These are phyloP conservation scores for Apis cerana DNA, from an alignment of 1,140 invertebrate species.

Conservation along the genomic window DNA sequence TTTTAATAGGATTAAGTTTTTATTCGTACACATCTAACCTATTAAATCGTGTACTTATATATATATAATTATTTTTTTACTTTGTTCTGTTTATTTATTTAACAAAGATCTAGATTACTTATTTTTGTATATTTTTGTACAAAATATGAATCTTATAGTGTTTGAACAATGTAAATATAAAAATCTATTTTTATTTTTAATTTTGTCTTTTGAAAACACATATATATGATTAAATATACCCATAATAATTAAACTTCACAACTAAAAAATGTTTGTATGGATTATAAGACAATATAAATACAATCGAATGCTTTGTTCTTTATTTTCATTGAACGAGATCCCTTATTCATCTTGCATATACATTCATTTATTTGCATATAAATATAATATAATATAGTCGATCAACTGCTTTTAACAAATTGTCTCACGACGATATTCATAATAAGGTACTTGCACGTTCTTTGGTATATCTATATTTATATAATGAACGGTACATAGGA, in stretches of 20 bases:
- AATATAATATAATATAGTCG: slow-evolving; percentile 30
- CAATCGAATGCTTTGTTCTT: slow-evolving; percentile 39
- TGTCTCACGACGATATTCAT: slow-evolving; percentile 12
- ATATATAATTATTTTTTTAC: slow-evolving; percentile 26
- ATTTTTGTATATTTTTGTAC: slow-evolving; percentile 29
- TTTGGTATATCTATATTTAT: slow-evolving; percentile 50
- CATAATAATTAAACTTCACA: neutral
- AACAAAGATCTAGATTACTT: neutral
- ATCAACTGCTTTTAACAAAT: slow-evolving; percentile 37
- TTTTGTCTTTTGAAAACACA: neutral
- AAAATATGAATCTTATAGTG: neutral
- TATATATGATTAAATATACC: neutral
- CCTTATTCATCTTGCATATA: slow-evolving; percentile 6
- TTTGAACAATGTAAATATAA: neutral
- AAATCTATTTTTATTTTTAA: neutral
- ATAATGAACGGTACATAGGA: slow-evolving; percentile 21
- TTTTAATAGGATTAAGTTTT: neutral
- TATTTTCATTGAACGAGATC: slow-evolving; percentile 36
- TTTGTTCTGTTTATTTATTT: slow-evolving; percentile 5
- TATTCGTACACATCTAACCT: neutral
- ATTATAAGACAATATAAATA: slow-evolving; percentile 32
- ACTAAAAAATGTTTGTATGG: neutral
- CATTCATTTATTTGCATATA: slow-evolving; percentile 30
- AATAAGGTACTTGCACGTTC: slow-evolving; percentile 38
- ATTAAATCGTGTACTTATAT: neutral